Evolutionary conservation across 2,797 vertebrate genomes (phyloP).

Genomic region (Peromyscus aztecus): DNA sequence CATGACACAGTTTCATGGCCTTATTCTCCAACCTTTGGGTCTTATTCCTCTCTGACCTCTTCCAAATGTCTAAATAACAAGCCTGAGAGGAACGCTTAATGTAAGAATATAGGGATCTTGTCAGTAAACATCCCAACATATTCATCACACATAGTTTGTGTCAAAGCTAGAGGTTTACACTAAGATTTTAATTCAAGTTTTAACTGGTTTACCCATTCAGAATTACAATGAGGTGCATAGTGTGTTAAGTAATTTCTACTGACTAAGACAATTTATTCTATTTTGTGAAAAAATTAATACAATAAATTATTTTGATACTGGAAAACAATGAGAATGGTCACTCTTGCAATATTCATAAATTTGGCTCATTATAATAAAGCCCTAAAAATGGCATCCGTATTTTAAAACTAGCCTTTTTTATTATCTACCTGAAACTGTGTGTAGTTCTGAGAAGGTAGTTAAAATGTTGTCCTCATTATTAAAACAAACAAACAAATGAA

Average conservation of each 20-base stretch:
- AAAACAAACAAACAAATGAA: background rate
- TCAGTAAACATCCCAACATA: background rate
- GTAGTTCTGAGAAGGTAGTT: background rate
- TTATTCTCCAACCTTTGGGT: background rate
- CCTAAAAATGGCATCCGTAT: background rate
- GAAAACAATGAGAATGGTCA: background rate
- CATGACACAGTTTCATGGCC: background rate
- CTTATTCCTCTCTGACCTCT: background rate
- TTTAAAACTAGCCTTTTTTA: background rate
- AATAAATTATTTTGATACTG: background rate
- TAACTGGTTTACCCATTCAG: background rate
- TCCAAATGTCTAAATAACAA: background rate
- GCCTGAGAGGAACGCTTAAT: background rate
- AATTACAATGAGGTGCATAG: background rate
- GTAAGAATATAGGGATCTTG: background rate
- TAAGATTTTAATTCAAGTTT: background rate
- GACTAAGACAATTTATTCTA: background rate
- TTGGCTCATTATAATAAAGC: background rate
- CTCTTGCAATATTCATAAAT: background rate
- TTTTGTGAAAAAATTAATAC: background rate
- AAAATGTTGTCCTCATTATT: background rate
- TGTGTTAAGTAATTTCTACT: background rate
- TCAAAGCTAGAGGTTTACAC: background rate
- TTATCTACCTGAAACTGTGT: background rate
- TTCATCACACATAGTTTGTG: background rate